phyloP scores from a whole-genome alignment of 2,888 invertebrate genomes.

The Pogonocherus hispidulus region DNA sequence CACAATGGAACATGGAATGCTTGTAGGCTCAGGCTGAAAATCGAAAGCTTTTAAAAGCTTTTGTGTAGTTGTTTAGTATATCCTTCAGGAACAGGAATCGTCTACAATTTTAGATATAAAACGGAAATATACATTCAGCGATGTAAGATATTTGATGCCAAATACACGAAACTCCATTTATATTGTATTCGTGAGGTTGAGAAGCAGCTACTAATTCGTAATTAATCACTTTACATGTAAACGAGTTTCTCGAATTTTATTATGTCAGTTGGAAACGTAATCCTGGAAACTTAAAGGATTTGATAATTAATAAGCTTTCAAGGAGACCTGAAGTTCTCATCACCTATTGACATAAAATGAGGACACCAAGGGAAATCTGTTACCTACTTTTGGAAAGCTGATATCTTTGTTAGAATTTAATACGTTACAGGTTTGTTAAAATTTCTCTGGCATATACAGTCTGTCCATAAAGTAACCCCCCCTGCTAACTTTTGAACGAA shows the following conservation, averaged over 20 bases:
- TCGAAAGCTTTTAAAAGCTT: slow-evolving; percentile 27
- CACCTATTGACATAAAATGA: too few relatives aligned
- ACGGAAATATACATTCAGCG: slow-evolving; percentile 19
- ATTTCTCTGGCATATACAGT: too few relatives aligned
- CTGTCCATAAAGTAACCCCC: too few relatives aligned
- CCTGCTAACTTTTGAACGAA: too few relatives aligned
- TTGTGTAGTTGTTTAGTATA: slow-evolving; percentile 27
- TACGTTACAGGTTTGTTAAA: too few relatives aligned
- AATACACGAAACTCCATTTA: slow-evolving; percentile 5
- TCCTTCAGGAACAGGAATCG: slow-evolving; percentile 27
- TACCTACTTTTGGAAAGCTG: too few relatives aligned
- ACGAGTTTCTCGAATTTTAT: not conserved
- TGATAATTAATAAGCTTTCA: not conserved
- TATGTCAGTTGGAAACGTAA: not conserved
- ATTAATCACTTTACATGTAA: not conserved
- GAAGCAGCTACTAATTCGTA: not conserved
- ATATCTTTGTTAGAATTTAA: too few relatives aligned
- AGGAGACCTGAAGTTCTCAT: not conserved
- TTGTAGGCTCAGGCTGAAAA: slow-evolving; percentile 12
- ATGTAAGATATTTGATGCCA: slow-evolving; percentile 17
- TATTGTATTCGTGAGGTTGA: not conserved
- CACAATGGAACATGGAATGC: slow-evolving; percentile 18
- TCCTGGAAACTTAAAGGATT: not conserved
- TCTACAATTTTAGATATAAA: slow-evolving; percentile 25
- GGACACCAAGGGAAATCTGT: too few relatives aligned